Conservation (phyloP, 2,888 invertebrate species). For the Polymixis flavicincta region DNA sequence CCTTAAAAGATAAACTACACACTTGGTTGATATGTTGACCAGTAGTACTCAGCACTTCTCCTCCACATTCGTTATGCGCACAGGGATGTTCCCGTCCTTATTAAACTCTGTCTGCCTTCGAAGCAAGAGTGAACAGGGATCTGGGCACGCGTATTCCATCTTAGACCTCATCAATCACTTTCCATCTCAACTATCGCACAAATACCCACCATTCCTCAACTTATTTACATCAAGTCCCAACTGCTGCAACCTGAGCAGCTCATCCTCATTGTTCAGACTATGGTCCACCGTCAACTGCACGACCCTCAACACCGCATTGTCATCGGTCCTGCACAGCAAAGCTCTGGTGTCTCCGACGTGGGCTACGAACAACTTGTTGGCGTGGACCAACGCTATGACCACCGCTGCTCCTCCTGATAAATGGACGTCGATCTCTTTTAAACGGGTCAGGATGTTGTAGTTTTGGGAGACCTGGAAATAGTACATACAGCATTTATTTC, state of each 20-base stretch:
- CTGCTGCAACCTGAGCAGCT: constrained; percentile 94
- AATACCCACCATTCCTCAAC: constrained; percentile 91
- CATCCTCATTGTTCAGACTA: constrained; percentile 96
- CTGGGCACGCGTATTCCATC: too few relatives aligned
- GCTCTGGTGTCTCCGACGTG: constrained; percentile 96
- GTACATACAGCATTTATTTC: too few relatives aligned
- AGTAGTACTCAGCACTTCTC: too few relatives aligned
- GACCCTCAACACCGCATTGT: constrained; percentile 93
- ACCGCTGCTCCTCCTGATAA: constrained; percentile 96
- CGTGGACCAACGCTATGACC: constrained; percentile 94
- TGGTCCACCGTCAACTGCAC: constrained; percentile 96
- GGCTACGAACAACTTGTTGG: constrained; percentile 95
- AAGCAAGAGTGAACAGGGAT: too few relatives aligned
- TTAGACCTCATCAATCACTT: too few relatives aligned
- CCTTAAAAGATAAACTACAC: too few relatives aligned
- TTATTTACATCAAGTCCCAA: constrained; percentile 94
- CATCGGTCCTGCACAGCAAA: constrained; percentile 94
- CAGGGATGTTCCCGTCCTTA: too few relatives aligned
- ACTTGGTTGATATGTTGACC: too few relatives aligned
- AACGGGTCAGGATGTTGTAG: constrained; percentile 90
- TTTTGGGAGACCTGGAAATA: constrained; percentile 84
- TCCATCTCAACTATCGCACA: too few relatives aligned
- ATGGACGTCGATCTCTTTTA: constrained; percentile 94
- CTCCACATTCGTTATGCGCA: too few relatives aligned
- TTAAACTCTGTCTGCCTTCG: too few relatives aligned